A percentile compares a stretch with the other conserved stretches of the same genome.
Conservation (phyloP, 2,113 vertebrate species). For the Scortum barcoo region DNA sequence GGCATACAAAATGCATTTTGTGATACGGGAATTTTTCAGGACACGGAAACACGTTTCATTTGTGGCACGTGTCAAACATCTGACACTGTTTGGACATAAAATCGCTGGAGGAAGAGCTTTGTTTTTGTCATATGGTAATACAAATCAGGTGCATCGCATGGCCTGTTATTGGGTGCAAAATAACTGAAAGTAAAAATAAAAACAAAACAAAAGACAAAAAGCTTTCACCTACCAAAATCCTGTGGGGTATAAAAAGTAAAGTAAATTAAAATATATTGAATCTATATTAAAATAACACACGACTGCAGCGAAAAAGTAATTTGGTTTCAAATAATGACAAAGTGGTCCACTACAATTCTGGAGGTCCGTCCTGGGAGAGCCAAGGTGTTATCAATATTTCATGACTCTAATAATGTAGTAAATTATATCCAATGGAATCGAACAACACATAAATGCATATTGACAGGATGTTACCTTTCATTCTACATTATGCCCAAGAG, state of each 20-base stretch:
- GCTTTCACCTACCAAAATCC: background rate
- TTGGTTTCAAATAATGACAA: conserved; percentile 52
- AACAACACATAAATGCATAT: conserved; percentile 60
- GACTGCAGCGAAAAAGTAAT: conserved; percentile 59
- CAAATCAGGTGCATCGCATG: background rate
- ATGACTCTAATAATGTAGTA: conserved; percentile 67
- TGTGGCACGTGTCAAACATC: background rate
- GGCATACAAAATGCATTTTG: conserved; percentile 16
- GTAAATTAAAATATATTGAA: conserved; percentile 43
- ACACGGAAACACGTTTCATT: conserved; percentile 16
- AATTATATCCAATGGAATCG: conserved; percentile 57
- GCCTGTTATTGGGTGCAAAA: background rate
- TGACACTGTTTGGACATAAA: background rate
- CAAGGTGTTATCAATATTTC: conserved; percentile 67
- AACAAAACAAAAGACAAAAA: background rate
- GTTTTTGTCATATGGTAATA: background rate
- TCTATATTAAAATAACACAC: conserved; percentile 34
- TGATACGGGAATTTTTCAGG: conserved; percentile 17
- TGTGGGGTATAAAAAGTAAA: background rate
- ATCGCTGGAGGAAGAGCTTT: background rate
- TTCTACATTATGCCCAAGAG: background rate
- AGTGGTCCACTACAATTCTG: conserved; percentile 22
- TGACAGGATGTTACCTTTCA: conserved; percentile 51
- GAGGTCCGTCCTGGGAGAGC: conserved; percentile 2
- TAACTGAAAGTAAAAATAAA: background rate